Percentiles rank a stretch among this genome's conserved stretches.
Evolutionary conservation across 2,113 vertebrate genomes (phyloP).

Genomic region (Paratilapia polleni): DNA sequence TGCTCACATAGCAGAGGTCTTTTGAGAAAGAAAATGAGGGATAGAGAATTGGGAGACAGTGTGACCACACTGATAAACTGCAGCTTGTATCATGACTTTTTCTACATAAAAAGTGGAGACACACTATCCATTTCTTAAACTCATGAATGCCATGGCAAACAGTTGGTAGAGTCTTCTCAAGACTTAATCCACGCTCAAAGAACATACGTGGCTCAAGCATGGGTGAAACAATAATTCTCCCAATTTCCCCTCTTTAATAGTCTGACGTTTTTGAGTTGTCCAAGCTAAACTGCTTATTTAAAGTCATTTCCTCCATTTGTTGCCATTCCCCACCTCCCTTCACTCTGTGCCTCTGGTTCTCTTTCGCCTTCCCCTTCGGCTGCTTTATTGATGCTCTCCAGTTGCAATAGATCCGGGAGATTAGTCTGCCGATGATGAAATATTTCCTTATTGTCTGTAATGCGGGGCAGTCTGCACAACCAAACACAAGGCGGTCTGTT

Average conservation of each 20-base stretch:
- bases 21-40: slow-evolving; percentile 28
- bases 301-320: slow-evolving; percentile 70
- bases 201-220: background rate
- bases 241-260: slow-evolving; percentile 58
- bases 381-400: slow-evolving; percentile 70
- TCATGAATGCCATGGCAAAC: background rate
- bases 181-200: slow-evolving; percentile 21
- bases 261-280: slow-evolving; percentile 43
- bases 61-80: slow-evolving; percentile 43
- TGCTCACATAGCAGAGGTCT: slow-evolving; percentile 29
- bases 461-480: slow-evolving; percentile 67
- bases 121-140: background rate
- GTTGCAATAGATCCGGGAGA: slow-evolving; percentile 71
- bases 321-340: slow-evolving; percentile 51
- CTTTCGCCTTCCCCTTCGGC: slow-evolving; percentile 39
- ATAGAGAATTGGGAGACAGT: slow-evolving; percentile 33
- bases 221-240: slow-evolving; percentile 37
- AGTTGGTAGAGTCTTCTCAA: slow-evolving; percentile 21
- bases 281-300: slow-evolving; percentile 62
- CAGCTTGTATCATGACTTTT: slow-evolving; percentile 32
- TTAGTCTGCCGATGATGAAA: slow-evolving; percentile 78
- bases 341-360: slow-evolving; percentile 35
- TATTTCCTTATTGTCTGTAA: slow-evolving; percentile 83
- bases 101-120: slow-evolving; percentile 37
- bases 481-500: slow-evolving; percentile 79